Percentiles rank a stretch among this genome's conserved stretches.
Evolutionary conservation across 2,797 vertebrate genomes (phyloP).

Genomic region (Danio albolineatus): DNA sequence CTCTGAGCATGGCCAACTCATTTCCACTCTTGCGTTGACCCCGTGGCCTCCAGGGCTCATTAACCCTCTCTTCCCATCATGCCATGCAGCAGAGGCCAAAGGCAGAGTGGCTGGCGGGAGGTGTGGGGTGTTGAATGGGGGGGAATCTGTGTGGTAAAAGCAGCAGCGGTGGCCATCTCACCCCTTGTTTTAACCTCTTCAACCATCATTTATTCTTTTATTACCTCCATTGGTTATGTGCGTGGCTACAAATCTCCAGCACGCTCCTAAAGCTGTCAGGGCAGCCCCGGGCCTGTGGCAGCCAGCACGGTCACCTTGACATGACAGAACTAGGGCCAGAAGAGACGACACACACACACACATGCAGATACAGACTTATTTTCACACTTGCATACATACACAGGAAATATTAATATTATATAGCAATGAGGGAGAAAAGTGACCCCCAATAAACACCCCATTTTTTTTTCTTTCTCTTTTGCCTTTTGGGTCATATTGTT

Average conservation of each 20-base stretch:
- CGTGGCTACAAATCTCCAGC: conserved; percentile 79
- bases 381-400: conserved; percentile 45
- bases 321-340: conserved; percentile 58
- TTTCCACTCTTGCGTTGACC: conserved; percentile 75
- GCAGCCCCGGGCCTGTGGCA: conserved; percentile 71
- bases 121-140: conserved; percentile 54
- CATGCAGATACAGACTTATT: conserved; percentile 57
- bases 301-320: conserved; percentile 82
- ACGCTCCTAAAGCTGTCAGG: conserved; percentile 84
- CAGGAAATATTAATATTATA: conserved; percentile 74
- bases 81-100: conserved; percentile 50
- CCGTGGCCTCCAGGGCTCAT: conserved; percentile 75
- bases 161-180: conserved; percentile 60
- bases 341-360: conserved; percentile 53
- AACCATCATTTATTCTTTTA: conserved; percentile 79
- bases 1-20: conserved; percentile 74
- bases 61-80: conserved; percentile 69
- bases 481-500: conserved; percentile 52
- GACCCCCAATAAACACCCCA: conserved; percentile 44
- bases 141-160: conserved; percentile 59
- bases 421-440: conserved; percentile 25
- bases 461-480: conserved; percentile 11
- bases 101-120: conserved; percentile 44
- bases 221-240: conserved; percentile 77
- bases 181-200: conserved; percentile 81